A percentile compares a stretch with the other conserved stretches of the same genome.
phyloP scores from a whole-genome alignment of 23 tunicate species.

The Trididemnum nubilum region DNA sequence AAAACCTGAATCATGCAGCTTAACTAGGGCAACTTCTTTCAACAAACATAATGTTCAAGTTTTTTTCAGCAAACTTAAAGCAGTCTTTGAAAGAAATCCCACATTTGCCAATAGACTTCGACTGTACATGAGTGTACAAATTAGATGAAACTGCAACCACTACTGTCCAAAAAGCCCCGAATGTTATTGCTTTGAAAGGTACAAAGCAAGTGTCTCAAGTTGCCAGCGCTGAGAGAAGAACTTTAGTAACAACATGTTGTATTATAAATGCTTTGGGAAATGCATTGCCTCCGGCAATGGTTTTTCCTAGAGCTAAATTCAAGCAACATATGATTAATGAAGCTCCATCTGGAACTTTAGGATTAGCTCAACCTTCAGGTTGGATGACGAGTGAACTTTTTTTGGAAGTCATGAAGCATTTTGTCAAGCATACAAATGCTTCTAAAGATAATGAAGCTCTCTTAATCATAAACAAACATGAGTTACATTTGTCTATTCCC shows the following conservation, averaged over 20 bases:
- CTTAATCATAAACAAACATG: constrained; percentile 23
- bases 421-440: constrained; percentile 9
- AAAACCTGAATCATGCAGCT: constrained; percentile 30
- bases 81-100: not conserved
- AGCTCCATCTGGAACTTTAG: constrained; percentile 11
- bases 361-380: constrained; percentile 8
- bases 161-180: constrained; percentile 13
- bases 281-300: constrained; percentile 20
- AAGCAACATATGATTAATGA: constrained; percentile 13
- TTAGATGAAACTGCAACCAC: constrained; percentile 32
- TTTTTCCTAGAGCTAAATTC: constrained; percentile 28
- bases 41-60: constrained; percentile 12
- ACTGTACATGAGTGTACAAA: constrained; percentile 25
- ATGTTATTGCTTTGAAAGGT: constrained; percentile 19
- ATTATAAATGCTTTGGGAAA: constrained; percentile 28
- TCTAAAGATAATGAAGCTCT: constrained; percentile 20
- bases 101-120: not conserved
- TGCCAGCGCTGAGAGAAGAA: constrained; percentile 23
- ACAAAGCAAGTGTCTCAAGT: constrained; percentile 36
- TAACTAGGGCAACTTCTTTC: constrained; percentile 25
- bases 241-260: constrained; percentile 34
- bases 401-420: constrained; percentile 22
- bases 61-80: constrained; percentile 29
- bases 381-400: constrained; percentile 31
- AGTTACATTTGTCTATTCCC: constrained; percentile 5